These are phyloP conservation scores for Enteromius mattozi DNA, from an alignment of 2,797 vertebrate species.

Conservation along the genomic window DNA sequence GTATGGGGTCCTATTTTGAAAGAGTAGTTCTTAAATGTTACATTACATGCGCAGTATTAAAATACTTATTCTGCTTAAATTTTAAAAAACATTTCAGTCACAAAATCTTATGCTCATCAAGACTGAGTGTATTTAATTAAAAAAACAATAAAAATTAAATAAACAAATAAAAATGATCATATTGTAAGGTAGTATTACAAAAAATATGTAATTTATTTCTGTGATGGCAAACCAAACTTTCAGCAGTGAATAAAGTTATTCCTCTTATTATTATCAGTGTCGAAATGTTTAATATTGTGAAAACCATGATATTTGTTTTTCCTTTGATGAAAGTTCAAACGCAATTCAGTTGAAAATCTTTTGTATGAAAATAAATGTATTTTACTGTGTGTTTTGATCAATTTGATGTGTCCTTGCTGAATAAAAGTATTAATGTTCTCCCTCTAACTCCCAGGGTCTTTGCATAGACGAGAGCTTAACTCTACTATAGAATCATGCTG, in stretches of 20 bases:
- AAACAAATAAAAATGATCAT: too few relatives aligned
- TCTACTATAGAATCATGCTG: background rate
- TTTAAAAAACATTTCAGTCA: background rate
- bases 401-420: background rate
- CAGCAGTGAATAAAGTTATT: background rate
- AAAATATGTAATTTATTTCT: too few relatives aligned
- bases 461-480: background rate
- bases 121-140: background rate
- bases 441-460: background rate
- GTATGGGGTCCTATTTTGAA: background rate
- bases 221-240: background rate
- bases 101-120: background rate
- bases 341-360: background rate
- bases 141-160: too few relatives aligned
- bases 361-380: background rate
- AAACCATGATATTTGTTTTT: too few relatives aligned
- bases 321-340: background rate
- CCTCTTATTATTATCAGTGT: too few relatives aligned
- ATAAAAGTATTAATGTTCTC: background rate
- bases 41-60: background rate
- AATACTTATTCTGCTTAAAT: background rate
- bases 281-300: too few relatives aligned
- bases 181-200: too few relatives aligned
- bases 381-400: background rate
- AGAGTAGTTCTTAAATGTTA: background rate